These are phyloP conservation scores for Glossosoma conforme DNA, from an alignment of 1,140 invertebrate species.

Conservation along the genomic window DNA sequence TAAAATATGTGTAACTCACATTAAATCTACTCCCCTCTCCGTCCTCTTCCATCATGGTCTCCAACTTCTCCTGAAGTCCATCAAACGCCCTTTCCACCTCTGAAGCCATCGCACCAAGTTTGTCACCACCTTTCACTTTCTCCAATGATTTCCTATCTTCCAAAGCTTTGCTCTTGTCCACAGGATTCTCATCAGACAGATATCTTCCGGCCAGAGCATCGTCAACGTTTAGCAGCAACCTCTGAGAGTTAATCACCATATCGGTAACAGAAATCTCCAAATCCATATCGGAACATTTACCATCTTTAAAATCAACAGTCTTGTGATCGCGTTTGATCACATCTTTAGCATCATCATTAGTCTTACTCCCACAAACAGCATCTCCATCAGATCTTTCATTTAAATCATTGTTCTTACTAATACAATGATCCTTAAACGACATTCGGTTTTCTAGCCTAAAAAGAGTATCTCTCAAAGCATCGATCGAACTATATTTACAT, in stretches of 20 bases:
- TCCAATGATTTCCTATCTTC: background rate
- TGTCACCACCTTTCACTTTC: background rate
- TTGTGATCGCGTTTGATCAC: constrained; percentile 11
- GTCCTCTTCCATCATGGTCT: constrained; percentile 16
- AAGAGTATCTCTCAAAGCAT: no score
- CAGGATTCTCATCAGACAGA: constrained; percentile 4
- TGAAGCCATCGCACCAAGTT: constrained; percentile 15
- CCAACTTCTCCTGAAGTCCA: constrained; percentile 23
- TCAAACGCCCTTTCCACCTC: constrained; percentile 20
- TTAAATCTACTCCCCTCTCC: constrained; percentile 9
- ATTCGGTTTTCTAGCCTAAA: no score
- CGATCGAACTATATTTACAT: no score
- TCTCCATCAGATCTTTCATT: constrained; percentile 1
- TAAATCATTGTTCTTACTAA: no score
- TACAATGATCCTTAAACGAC: no score
- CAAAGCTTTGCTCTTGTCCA: constrained; percentile 10
- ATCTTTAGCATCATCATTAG: no score
- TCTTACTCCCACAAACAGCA: background rate
- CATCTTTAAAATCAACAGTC: background rate
- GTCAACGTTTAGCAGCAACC: constrained; percentile 43
- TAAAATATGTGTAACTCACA: constrained; percentile 12
- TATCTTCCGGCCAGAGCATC: constrained; percentile 38
- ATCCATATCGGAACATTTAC: no score
- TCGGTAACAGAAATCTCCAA: constrained; percentile 36
- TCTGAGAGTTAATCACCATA: constrained; percentile 45